Base-by-base conservation (phyloP, 2,113 vertebrate species). In the Ophiodon elongatus region DNA sequence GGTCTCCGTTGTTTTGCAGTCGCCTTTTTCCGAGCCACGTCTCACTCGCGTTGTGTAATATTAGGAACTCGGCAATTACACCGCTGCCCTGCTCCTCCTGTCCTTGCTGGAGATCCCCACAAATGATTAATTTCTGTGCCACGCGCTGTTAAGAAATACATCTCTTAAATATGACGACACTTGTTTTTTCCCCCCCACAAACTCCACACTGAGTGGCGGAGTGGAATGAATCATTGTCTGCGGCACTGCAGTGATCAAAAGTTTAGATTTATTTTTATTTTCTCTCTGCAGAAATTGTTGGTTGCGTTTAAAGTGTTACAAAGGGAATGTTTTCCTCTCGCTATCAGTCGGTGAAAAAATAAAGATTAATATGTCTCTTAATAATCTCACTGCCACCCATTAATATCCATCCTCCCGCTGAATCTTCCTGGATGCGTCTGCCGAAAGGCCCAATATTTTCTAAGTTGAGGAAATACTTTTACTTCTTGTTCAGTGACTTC, bases 81-180 rank as follows among this genome's bases (percentile, higher is more conserved):
- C 0, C 9, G 6, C 4, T 15, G 8, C 57, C 3, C 35, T 31
- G 10, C 33, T 33, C 52, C 54, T 27, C 33, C 23, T 74, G 43
- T 57, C 25, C 47, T 73, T 31, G 11, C 7, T 68, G 60, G 33
- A 41, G 62, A 3, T 29, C 27, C 59, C 54, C 13, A 13, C 0
- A 65, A 21, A 69, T 67, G 6, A 59, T 57, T 72, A n/a, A 47
- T 85, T 60, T 68, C 27, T 37, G 37, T 33, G 31, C 56, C 67
- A 73, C 47, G 17, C 25, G 52, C 8, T n/a, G 41, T 60, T n/a
- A 25, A 65, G 21, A 54, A 72, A 14, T 37, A 21, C 13, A 3
- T 41, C 10, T 6, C 33, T 56, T 23, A 65, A 64, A 50, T 8
- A 50, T 25, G 37, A 52, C 7, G 59, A 17, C 2, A 29, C 31